phyloP scores from a whole-genome alignment of 2,797 vertebrate species.

The Myotis daubentonii region DNA sequence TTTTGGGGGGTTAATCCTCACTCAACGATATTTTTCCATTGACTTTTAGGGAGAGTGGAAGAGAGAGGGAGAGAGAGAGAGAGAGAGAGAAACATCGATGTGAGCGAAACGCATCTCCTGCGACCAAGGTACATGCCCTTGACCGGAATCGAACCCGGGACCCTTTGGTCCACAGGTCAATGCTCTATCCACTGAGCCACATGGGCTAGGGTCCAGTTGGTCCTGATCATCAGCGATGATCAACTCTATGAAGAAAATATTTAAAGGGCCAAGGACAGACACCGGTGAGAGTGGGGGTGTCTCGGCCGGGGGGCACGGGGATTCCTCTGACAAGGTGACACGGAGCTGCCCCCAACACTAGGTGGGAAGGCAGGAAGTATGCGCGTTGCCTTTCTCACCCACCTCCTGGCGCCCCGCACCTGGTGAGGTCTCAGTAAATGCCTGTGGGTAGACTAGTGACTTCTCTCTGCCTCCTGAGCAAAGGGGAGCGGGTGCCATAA shows the following conservation, averaged over 20 bases:
- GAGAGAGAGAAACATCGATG: too few species aligned
- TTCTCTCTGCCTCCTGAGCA: neutral
- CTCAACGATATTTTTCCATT: too few species aligned
- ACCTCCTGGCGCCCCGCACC: neutral
- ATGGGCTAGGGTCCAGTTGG: too few species aligned
- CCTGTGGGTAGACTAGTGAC: rapidly evolving
- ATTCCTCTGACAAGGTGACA: neutral
- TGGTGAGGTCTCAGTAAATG: neutral
- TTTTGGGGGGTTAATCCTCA: too few species aligned
- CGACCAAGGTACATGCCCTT: too few species aligned
- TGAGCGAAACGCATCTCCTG: too few species aligned
- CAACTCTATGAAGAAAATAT: neutral
- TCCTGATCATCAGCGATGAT: too few species aligned
- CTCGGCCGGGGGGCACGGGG: neutral
- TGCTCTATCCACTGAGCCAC: too few species aligned
- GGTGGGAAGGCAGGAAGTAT: neutral
- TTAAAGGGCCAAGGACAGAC: neutral
- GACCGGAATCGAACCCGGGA: too few species aligned
- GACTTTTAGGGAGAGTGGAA: too few species aligned
- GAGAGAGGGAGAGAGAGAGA: too few species aligned
- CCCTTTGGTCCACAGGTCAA: too few species aligned
- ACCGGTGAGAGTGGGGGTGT: rapidly evolving
- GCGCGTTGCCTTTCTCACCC: neutral
- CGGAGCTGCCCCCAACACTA: neutral
- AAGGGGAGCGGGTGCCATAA: rapidly evolving